phyloP scores from a whole-genome alignment of 2,113 vertebrate genomes.

The Percopsis transmontana region DNA sequence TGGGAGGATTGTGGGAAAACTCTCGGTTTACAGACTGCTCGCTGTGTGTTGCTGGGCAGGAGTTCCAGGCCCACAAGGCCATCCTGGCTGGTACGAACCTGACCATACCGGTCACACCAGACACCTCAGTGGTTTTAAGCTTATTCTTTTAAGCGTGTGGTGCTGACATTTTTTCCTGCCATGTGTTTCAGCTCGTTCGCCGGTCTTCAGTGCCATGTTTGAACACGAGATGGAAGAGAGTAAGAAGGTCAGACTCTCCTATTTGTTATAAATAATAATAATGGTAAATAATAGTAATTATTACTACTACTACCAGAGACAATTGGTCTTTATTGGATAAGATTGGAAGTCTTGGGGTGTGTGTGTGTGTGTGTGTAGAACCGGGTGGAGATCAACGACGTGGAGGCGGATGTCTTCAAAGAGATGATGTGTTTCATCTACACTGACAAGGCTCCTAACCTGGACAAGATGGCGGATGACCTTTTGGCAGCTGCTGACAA shows the following conservation, averaged over 20 bases:
- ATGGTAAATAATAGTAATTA: not conserved
- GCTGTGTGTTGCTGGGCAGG: slow-evolving; percentile 94
- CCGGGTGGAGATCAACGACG: slow-evolving; percentile 97
- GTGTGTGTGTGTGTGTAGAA: slow-evolving; percentile 79
- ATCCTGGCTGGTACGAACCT: slow-evolving; percentile 89
- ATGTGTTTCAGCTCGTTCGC: slow-evolving; percentile 70
- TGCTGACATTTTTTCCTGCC: not conserved
- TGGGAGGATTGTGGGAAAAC: slow-evolving; percentile 97
- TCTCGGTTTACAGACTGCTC: slow-evolving; percentile 97
- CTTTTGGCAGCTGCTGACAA: slow-evolving; percentile 97
- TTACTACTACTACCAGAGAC: not conserved
- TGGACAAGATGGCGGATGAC: slow-evolving; percentile 99
- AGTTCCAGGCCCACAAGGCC: slow-evolving; percentile 98
- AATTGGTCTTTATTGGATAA: not conserved
- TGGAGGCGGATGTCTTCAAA: slow-evolving; percentile 97
- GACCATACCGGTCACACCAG: not conserved
- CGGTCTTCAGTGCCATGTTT: slow-evolving; percentile 99
- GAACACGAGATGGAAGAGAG: slow-evolving; percentile 99
- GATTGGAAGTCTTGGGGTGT: too few relatives aligned
- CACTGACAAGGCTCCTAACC: slow-evolving; percentile 96
- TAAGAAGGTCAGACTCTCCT: slow-evolving; percentile 86
- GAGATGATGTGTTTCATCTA: slow-evolving; percentile 99
- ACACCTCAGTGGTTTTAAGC: not conserved
- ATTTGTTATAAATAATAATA: slow-evolving; percentile 5
- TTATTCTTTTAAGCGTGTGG: too few relatives aligned